Base-by-base conservation (phyloP, 2,888 invertebrate species). In the Epirrhoe tristata region DNA sequence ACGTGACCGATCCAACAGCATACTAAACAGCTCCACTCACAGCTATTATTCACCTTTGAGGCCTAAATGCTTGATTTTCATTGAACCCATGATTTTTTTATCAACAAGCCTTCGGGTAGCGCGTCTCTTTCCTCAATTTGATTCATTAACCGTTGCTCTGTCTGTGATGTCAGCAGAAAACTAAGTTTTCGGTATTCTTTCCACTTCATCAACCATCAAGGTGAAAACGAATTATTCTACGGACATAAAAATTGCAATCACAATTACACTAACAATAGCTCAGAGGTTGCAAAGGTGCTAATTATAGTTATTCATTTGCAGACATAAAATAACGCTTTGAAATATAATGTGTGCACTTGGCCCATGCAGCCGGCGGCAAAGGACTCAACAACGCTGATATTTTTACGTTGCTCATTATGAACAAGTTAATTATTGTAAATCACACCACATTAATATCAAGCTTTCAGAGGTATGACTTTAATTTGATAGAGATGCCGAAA, bases 21-120 rank as follows among this genome's bases (percentile, higher is more conserved):
- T 52, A 52, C 52, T 52, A 52, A 52, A 52, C 24, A 52, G 52
- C 3, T 31, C 52, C 52, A 31, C 52, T 52, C 31, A 54, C 32
- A 31, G 14, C 8, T 6, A 36, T 36, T 36, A 6, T 14, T 6
- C 39, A 43, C 39, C 12, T 43, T 12, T 43, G 39, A 12, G 12
- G 12, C 39, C 39, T 4, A 43, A 43, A 12, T 39, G 36, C 24
- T 43, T 4, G 39, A 2, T 12, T 5, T 43, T 43, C 3, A 12
- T 43, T 43, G 0, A 12, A 1, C 12, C 12, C 39, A 2, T 39
- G 36, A 39, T 2, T 12, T 12, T 43, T 43, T 43, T 12, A 43
- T 10, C 10, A 36, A 10, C 8, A 8, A 43, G 5, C 39, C 12
- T 24, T 24, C 24, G 24, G 24, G 24, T 2, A 24, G 24, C 1